phyloP scores from a whole-genome alignment of 2,797 vertebrate genomes.

The Adelosebastes latens region DNA sequence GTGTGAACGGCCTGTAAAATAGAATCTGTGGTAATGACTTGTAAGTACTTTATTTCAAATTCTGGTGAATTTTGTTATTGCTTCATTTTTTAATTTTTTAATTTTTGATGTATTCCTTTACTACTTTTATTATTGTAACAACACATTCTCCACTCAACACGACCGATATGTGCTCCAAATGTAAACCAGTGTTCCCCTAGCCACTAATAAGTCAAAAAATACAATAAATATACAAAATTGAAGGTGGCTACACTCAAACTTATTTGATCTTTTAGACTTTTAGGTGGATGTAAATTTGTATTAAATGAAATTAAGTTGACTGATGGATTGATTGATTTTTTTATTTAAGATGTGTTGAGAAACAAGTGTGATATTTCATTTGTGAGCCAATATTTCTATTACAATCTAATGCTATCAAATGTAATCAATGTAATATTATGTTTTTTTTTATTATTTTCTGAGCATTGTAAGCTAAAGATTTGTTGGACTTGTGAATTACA shows the following conservation, averaged over 20 bases:
- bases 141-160: too few relatives aligned
- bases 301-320: background rate
- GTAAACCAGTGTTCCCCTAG: too few relatives aligned
- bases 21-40: background rate
- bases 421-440: too few relatives aligned
- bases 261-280: background rate
- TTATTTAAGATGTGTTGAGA: background rate
- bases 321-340: background rate
- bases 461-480: too few relatives aligned
- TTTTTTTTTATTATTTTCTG: too few relatives aligned
- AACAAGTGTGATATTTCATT: background rate
- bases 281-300: background rate
- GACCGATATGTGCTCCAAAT: rapidly evolving
- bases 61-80: background rate
- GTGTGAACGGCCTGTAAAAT: background rate
- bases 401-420: background rate
- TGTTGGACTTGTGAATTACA: rapidly evolving
- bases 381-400: background rate
- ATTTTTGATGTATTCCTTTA: background rate
- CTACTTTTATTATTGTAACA: background rate
- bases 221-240: background rate
- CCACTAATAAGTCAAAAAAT: too few relatives aligned
- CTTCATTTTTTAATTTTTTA: background rate
- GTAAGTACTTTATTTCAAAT: background rate
- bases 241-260: background rate